phyloP scores from a whole-genome alignment of 2,888 invertebrate species.

The Cylindroiulus punctatus region DNA sequence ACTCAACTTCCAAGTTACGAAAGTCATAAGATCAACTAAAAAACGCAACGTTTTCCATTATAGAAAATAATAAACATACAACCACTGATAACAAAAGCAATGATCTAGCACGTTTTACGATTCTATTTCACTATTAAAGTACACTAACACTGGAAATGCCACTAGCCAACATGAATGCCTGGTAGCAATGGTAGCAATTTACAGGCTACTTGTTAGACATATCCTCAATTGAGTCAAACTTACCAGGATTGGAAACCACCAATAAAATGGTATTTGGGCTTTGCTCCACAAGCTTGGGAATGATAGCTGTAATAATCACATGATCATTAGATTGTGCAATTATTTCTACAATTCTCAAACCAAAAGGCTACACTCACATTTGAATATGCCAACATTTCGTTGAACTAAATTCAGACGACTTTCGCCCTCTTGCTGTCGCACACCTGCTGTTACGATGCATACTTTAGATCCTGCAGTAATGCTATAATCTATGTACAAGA shows the following conservation, averaged over 20 bases:
- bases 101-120: background rate
- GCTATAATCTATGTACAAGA: constrained; percentile 73
- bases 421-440: constrained; percentile 89
- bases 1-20: constrained; percentile 94
- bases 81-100: no score
- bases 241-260: constrained; percentile 86
- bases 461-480: constrained; percentile 82
- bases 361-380: constrained; percentile 66
- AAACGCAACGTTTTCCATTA: background rate
- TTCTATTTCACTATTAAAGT: no score
- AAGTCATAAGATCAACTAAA: constrained; percentile 86
- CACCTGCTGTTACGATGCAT: constrained; percentile 91
- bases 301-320: constrained; percentile 70
- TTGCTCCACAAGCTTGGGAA: constrained; percentile 82
- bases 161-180: no score
- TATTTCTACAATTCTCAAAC: background rate
- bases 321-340: background rate
- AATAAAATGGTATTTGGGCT: constrained; percentile 87
- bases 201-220: no score
- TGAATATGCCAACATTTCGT: constrained; percentile 88
- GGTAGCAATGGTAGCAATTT: no score
- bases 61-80: no score
- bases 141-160: no score
- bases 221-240: constrained; percentile 55
- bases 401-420: constrained; percentile 87